Base-by-base conservation (phyloP, 2,888 invertebrate species). In the Liopterus haemorrhoidalis region DNA sequence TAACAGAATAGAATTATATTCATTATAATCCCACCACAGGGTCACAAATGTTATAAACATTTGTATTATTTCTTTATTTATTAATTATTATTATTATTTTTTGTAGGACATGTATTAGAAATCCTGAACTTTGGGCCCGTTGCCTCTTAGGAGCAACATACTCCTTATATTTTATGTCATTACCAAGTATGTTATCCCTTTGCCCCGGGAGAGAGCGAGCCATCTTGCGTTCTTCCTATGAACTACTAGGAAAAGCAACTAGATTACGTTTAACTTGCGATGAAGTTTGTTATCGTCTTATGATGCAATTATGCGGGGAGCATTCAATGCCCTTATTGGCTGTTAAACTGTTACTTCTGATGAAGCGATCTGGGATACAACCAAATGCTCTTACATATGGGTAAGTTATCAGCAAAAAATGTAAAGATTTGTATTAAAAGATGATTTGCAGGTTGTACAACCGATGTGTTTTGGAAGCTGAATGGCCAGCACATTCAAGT, bases 351-450 rank as follows among this genome's bases (percentile, higher is more conserved):
- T 71, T 91, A 56, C 85, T 90, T 61, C 78, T 91, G 31, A 94
- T 95, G 93, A 93, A 93, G 66, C 79, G 88, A 14, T 85, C 85
- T 25, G 93, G 93, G 0, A 78, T 99, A 25, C 91, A 92, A 61
- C 95, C 96, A 1, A 99, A 99, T 66, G 99, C 99, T 6, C 81
- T 99, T 39, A 99, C 99, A 0, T 99, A 99, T 61, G 97, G 97
- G 57, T 85, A 70, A 67, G 64, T 66, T 62, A 49, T 46, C 16
- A n/a, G n/a, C n/a, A n/a, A n/a, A n/a, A n/a, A n/a, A n/a, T n/a
- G n/a, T n/a, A n/a, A n/a, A n/a, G n/a, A n/a, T n/a, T n/a, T n/a
- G n/a, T n/a, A n/a, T n/a, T n/a, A n/a, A n/a, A n/a, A n/a, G n/a
- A n/a, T n/a, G 22, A 20, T 21, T 51, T 56, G 21, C 49, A 67